A percentile compares a stretch with the other conserved stretches of the same genome.
These are phyloP conservation scores for Plebejus anna DNA, from an alignment of 2,888 invertebrate species.

Conservation along the genomic window DNA sequence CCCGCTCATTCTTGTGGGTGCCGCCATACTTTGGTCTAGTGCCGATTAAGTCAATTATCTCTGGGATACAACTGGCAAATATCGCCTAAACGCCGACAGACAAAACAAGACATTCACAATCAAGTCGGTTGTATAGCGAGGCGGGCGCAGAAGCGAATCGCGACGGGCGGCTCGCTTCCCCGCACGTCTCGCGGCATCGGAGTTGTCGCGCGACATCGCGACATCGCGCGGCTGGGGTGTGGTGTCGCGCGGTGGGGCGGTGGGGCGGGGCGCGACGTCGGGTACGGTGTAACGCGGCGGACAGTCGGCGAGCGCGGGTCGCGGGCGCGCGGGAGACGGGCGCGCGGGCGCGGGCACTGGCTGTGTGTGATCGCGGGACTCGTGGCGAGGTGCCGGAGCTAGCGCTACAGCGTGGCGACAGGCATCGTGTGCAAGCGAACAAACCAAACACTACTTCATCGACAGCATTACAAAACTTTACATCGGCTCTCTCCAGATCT, in stretches of 20 bases:
- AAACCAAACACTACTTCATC: slow-evolving; percentile 80
- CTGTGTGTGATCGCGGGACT: slow-evolving; percentile 77
- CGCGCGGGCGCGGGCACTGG: slow-evolving; percentile 56
- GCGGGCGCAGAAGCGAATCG: slow-evolving; percentile 52
- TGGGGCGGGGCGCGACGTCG: slow-evolving; percentile 38
- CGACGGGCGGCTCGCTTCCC: slow-evolving; percentile 41
- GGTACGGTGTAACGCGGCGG: slow-evolving; percentile 35
- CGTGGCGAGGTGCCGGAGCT: slow-evolving; percentile 78
- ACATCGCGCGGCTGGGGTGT: slow-evolving; percentile 36
- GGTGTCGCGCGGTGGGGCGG: slow-evolving; percentile 38
- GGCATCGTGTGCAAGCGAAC: slow-evolving; percentile 82
- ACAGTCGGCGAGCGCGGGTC: slow-evolving; percentile 39
- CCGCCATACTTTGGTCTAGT: slow-evolving; percentile 99
- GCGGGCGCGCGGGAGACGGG: slow-evolving; percentile 38
- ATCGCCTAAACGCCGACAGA: slow-evolving; percentile 93
- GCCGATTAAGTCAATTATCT: slow-evolving; percentile 99
- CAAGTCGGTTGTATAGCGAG: slow-evolving; percentile 60
- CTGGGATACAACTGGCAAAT: slow-evolving; percentile 99
- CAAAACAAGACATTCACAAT: slow-evolving; percentile 82
- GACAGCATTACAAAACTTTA: slow-evolving; percentile 80
- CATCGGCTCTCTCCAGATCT: slow-evolving; percentile 79
- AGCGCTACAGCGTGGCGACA: slow-evolving; percentile 81
- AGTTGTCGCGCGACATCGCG: slow-evolving; percentile 40
- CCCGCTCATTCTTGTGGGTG: slow-evolving; percentile 99
- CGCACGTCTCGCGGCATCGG: slow-evolving; percentile 37